Conservation (phyloP, 2,888 invertebrate species). For the Imbricaverruca yamaguchii region DNA sequence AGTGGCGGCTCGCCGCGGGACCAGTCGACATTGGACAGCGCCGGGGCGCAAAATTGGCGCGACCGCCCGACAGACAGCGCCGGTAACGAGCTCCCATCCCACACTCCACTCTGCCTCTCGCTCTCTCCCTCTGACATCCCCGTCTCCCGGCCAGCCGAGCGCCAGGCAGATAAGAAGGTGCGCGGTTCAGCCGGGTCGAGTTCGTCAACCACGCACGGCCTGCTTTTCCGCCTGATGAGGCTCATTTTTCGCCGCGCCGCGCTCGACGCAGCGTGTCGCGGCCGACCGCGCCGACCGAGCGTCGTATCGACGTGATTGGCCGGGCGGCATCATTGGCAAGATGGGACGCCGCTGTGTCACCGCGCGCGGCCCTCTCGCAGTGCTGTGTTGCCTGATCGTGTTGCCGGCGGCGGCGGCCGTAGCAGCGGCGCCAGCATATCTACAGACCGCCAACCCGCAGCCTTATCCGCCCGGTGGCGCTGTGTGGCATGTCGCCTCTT, state of each 20-base stretch:
- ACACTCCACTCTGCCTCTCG: too few species aligned
- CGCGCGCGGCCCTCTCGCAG: not conserved
- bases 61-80: not conserved
- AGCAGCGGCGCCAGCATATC: not conserved
- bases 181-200: not conserved
- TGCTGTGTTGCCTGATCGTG: not conserved
- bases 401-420: not conserved
- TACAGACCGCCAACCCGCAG: not conserved
- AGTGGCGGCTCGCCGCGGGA: not conserved
- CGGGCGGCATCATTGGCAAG: not conserved
- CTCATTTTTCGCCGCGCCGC: not conserved
- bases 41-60: not conserved
- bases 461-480: too few species aligned
- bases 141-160: not conserved
- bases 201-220: not conserved
- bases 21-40: not conserved
- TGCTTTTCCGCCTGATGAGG: not conserved
- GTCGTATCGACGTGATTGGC: not conserved
- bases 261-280: not conserved
- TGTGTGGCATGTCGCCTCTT: too few species aligned
- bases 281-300: not conserved
- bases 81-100: not conserved
- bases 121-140: not conserved
- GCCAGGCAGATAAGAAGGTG: not conserved
- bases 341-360: not conserved